Evolutionary conservation across 2,113 vertebrate species (phyloP), one percentile per base, ranked within the genome.

Genomic region (Bolborhynchus lineola): DNA sequence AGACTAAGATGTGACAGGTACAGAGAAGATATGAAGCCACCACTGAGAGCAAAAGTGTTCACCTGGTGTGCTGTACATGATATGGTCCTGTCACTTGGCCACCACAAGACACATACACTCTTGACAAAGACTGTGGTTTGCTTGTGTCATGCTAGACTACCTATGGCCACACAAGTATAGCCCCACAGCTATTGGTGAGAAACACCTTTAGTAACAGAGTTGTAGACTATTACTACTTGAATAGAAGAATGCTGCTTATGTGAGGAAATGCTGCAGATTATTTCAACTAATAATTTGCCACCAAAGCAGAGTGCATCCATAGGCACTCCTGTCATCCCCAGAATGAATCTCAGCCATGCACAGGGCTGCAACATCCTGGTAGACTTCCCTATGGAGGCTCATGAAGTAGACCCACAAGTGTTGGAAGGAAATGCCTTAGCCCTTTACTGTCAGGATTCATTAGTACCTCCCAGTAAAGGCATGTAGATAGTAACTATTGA

Each of bases 291-390:
- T 35, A 55, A 46, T 0, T 37, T 17, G 10, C 29, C 31, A 49
- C 20, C 31, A 28, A 59, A 85, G 50, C 15, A 26, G 21, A 53
- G 28, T 8, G 18, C 49, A 46, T 29, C 31, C 59, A 35, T 2
- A n/a, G 37, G 23, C 15, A n/a, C 10, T 4, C 0, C 1, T 1
- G 19, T 31, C 3, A 13, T 44, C 15, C n/a, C 20, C 0, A 4
- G 28, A 18, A 41, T 0, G 2, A 63, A 7, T 44, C 21, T 23
- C 25, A 16, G n/a, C 37, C 35, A n/a, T 1, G 8, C 0, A 4
- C 24, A 33, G 21, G 20, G 21, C 23, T 71, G 12, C 16, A 33
- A 28, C 0, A 11, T 14, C 21, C 12, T 35, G 24, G 60, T 2
- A 82, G 46, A 50, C 16, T 35, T 88, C 21, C 7, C 16, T 16